Evolutionary conservation across 2,888 invertebrate species (phyloP), one percentile per base, ranked within the genome.

Genomic region (Panopea generosa): DNA sequence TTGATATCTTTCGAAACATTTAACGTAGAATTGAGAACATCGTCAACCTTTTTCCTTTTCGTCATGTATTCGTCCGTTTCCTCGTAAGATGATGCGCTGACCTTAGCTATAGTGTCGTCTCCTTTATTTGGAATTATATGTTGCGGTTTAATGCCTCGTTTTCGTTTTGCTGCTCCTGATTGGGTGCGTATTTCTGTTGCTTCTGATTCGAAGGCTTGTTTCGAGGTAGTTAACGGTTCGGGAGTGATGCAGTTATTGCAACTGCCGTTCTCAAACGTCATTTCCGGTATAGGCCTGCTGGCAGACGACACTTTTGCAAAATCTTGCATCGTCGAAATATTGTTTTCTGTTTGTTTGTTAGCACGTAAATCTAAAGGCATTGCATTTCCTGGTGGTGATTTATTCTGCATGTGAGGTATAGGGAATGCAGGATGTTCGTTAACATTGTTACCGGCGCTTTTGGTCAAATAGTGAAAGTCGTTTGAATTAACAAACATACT

Each of bases 101-200:
- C 33, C 16, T 16, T 29, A 20, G 9, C 16, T 33, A 16, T n/a
- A 55, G 16, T 45, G 6, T 45, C 45, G 3, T 16, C 16, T 20
- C 6, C 6, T 45, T 57, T 33, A 45, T 22, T 29, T 27, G 53
- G 50, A 26, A 65, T 27, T 16, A 71, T 71, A 43, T 77, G 67
- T 20, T 67, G 62, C 3, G 71, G 76, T 27, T 24, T 57, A 20
- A 47, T 71, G 22, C 74, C 78, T 33, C 74, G 71, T 55, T 79
- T 79, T 26, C 78, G 67, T 65, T 74, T 79, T 22, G 78, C 66
- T 1, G 78, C 74, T 7, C 78, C 78, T 18, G 67, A 43, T n/a
- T 45, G 45, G 16, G 6, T 45, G 6, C 9, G 16, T 33, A 11
- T 33, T 33, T 33, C 11, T 11, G 11, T 7, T 33, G 33, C 4